Conservation (phyloP, 2,113 vertebrate species). For the Myotis yumanensis region DNA sequence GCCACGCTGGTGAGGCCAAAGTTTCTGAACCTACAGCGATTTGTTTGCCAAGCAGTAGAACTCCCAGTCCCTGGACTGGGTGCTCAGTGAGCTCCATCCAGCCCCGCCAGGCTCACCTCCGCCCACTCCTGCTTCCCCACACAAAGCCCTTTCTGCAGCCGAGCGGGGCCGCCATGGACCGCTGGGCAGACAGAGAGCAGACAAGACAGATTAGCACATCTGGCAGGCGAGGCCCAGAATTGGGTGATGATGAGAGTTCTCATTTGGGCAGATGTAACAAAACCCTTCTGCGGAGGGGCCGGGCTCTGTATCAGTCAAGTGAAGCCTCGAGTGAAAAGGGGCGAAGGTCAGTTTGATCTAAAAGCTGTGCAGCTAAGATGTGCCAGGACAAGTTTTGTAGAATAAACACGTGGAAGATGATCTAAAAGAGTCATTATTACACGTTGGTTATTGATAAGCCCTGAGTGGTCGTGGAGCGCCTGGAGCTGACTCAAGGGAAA, state of each 20-base stretch:
- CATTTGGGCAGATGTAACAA: neutral
- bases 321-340: neutral
- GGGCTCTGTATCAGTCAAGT: too few relatives aligned
- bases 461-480: rapidly evolving
- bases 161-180: rapidly evolving
- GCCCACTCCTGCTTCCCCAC: rapidly evolving
- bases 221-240: neutral
- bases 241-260: neutral
- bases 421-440: neutral
- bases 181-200: neutral
- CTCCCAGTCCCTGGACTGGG: rapidly evolving
- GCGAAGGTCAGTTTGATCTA: neutral
- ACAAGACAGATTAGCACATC: neutral
- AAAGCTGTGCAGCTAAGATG: neutral
- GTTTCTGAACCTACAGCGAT: neutral
- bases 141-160: rapidly evolving
- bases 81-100: rapidly evolving
- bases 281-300: neutral
- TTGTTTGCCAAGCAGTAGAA: neutral
- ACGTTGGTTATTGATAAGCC: neutral
- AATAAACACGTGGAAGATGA: neutral
- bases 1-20: neutral
- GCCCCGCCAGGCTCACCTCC: neutral
- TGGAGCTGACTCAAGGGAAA: too few relatives aligned
- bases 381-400: neutral